Evolutionary conservation across 2,888 invertebrate species (phyloP), one percentile per base, ranked within the genome.

Genomic region (Megalurothrips usitatus): DNA sequence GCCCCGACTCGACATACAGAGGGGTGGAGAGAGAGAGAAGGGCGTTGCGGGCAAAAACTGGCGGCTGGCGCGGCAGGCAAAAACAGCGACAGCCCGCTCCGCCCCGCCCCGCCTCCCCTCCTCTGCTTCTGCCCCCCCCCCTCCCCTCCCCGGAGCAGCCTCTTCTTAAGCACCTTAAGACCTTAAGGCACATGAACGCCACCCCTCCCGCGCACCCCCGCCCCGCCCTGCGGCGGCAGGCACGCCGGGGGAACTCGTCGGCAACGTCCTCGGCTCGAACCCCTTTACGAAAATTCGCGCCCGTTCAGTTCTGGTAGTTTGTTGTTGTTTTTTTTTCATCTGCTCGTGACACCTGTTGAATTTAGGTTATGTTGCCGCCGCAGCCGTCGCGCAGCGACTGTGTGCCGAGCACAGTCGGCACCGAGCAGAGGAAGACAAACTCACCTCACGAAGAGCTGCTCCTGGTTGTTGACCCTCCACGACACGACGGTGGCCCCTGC

Each of bases 401-500:
- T n/a, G n/a, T n/a, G 52, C 10, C 49, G 9, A 49, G 49, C 14
- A 6, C 52, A 17, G 52, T 12, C 49, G 52, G 14, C 52, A 17
- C 52, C 14, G 14, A 1, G 52, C 6, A 6, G 3, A 3, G 52
- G 34, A 43, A 43, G 6, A 43, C 34, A 43, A 1, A 87, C 91
- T 91, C 91, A 96, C 96, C 97, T 97, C 86, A 97, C 96, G 90
- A 97, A 98, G 87, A 98, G 91, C 87, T 97, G 96, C 88, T 98
- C 97, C 88, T 97, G 96, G 89, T 97, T 97, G 89, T 96, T 95
- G 83, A 96, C 96, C 86, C 96, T 91, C 97, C 97, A 98, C 87
- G 97, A 97, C 84, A 97, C 96, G 84, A 98, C 95, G 82, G 97
- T 98, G 84, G 97, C 97, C 88, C 97, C 97, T 97, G 88, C 82